phyloP scores from a whole-genome alignment of 2,888 invertebrate species.

The Octodonta nipae region DNA sequence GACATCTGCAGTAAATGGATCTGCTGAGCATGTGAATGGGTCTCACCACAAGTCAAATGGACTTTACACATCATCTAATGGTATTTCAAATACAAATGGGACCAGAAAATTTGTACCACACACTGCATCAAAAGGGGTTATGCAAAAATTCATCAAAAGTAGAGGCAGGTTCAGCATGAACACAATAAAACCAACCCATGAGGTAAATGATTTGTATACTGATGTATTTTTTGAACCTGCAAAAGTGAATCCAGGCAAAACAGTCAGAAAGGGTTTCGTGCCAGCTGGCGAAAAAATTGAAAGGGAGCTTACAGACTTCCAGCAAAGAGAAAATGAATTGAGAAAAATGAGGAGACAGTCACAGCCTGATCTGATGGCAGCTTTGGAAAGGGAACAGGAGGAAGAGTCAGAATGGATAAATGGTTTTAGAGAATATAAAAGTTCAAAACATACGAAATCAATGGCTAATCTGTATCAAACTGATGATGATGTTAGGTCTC shows the following conservation, averaged over 20 bases:
- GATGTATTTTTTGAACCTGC: slow-evolving; percentile 27
- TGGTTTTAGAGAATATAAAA: slow-evolving; percentile 5
- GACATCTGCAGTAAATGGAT: slow-evolving; percentile 4
- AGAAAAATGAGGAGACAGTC: slow-evolving; percentile 52
- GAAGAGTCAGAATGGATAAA: slow-evolving; percentile 12
- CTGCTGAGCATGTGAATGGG: slow-evolving; percentile 1
- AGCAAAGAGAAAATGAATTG: slow-evolving; percentile 39
- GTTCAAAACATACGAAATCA: slow-evolving; percentile 18
- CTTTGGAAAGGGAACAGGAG: slow-evolving; percentile 44
- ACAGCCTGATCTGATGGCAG: slow-evolving; percentile 50
- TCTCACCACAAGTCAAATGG: too few species aligned
- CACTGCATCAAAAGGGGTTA: slow-evolving; percentile 49
- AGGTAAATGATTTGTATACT: slow-evolving; percentile 18
- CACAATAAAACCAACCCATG: slow-evolving; percentile 20
- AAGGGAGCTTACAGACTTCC: slow-evolving; percentile 67
- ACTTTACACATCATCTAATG: slow-evolving; percentile 1
- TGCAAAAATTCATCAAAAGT: slow-evolving; percentile 73
- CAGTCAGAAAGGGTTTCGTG: slow-evolving; percentile 61
- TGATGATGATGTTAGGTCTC: slow-evolving; percentile 8
- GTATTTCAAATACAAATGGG: slow-evolving; percentile 33
- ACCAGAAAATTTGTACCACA: slow-evolving; percentile 50
- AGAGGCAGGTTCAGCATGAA: slow-evolving; percentile 51
- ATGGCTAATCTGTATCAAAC: slow-evolving; percentile 18
- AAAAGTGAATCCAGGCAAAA: slow-evolving; percentile 36
- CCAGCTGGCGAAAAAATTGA: slow-evolving; percentile 76